Percentiles rank a stretch among this genome's conserved stretches.
Conservation (phyloP, 2,113 vertebrate genomes). For the Perccottus glenii region DNA sequence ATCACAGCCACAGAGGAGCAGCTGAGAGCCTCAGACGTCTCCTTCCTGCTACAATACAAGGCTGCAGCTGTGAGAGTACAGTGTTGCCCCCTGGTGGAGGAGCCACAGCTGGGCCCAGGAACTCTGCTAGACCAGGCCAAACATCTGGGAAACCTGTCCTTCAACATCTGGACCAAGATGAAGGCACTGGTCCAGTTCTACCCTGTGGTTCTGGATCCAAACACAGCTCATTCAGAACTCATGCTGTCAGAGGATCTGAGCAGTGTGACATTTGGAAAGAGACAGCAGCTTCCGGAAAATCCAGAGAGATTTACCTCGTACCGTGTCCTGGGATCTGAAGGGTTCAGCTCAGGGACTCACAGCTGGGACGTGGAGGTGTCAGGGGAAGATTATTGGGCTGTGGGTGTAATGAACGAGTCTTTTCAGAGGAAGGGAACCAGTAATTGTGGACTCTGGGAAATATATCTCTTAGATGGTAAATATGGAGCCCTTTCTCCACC, state of each 20-base stretch:
- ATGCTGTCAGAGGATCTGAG: constrained; percentile 28
- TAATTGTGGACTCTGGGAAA: background rate
- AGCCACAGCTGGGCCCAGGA: constrained; percentile 30
- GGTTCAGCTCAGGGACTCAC: constrained; percentile 23
- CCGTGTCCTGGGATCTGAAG: constrained; percentile 14
- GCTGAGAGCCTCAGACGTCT: background rate
- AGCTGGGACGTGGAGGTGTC: constrained; percentile 19
- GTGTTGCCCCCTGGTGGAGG: constrained; percentile 5
- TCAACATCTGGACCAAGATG: constrained; percentile 39
- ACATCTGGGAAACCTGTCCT: constrained; percentile 2
- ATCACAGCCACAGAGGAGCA: constrained; percentile 19
- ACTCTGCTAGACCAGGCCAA: constrained; percentile 35
- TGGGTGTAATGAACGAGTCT: constrained; percentile 1
- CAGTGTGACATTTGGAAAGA: background rate
- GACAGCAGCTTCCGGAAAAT: constrained; percentile 8
- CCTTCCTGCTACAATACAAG: constrained; percentile 40
- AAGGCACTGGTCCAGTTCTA: constrained; percentile 21
- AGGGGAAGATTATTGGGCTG: background rate
- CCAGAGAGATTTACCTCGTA: background rate
- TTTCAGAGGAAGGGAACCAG: background rate
- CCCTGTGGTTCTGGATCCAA: constrained; percentile 33
- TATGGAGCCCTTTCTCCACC: background rate
- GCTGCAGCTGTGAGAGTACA: background rate
- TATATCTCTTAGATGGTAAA: background rate
- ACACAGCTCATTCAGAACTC: constrained; percentile 15